Evolutionary conservation across 1,140 invertebrate genomes (phyloP).

Genomic region (Idris sp.): DNA sequence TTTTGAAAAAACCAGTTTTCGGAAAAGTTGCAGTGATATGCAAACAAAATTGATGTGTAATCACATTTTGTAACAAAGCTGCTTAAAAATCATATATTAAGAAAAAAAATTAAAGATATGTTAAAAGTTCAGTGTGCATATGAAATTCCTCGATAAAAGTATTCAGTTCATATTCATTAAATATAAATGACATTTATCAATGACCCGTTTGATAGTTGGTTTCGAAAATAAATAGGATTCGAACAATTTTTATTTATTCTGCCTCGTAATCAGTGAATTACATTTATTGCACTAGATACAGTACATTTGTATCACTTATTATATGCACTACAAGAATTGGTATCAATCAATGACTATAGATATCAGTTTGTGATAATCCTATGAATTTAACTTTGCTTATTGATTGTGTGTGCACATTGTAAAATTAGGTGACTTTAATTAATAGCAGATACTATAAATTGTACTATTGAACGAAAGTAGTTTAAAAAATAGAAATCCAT

Average conservation of each 20-base stretch:
- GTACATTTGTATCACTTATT: slow-evolving; percentile 2
- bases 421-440: no score
- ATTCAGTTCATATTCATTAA: slow-evolving; percentile 26
- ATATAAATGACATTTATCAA: slow-evolving; percentile 25
- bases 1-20: slow-evolving; percentile 12
- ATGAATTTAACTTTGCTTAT: no score
- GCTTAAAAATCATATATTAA: no score
- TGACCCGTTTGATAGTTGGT: slow-evolving; percentile 14
- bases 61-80: no score
- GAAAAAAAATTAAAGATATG: slow-evolving; percentile 26
- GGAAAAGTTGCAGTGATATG: slow-evolving; percentile 2
- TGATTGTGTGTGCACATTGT: no score
- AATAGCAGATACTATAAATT: no score
- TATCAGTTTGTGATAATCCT: no score
- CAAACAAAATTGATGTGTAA: slow-evolving; percentile 7
- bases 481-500: no score
- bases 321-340: neutral
- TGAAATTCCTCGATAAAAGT: slow-evolving; percentile 18
- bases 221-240: slow-evolving; percentile 18
- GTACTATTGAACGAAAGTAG: no score
- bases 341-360: slow-evolving; percentile 7
- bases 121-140: slow-evolving; percentile 21
- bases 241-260: slow-evolving; percentile 19
- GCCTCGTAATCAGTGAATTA: slow-evolving; percentile 14
- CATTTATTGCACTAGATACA: slow-evolving; percentile 7